phyloP scores from a whole-genome alignment of 1,140 invertebrate genomes.

The Orchestia grillus region DNA sequence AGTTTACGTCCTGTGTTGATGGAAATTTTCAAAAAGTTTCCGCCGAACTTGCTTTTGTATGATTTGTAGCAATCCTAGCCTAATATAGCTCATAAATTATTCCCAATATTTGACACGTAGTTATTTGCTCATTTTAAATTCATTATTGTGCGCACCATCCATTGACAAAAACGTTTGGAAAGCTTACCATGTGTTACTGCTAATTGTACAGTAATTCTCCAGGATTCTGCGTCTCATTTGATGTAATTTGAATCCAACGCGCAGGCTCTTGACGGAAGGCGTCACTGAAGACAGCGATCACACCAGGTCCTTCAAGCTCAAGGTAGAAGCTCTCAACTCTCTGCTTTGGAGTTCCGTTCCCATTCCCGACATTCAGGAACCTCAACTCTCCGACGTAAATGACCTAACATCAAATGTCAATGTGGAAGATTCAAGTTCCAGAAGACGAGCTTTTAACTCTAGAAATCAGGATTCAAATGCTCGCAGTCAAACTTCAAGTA shows the following conservation, averaged over 20 bases:
- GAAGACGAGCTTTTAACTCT: background rate
- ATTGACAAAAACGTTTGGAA: background rate
- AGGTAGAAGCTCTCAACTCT: constrained; percentile 9
- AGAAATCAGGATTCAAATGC: background rate
- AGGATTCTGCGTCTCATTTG: background rate
- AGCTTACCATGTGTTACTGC: background rate
- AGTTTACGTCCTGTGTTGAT: background rate
- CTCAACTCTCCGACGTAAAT: background rate
- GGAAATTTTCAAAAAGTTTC: background rate
- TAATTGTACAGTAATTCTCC: background rate
- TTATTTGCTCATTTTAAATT: background rate
- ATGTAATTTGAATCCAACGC: background rate
- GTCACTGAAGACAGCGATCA: background rate
- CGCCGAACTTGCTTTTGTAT: background rate
- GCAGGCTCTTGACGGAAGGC: background rate
- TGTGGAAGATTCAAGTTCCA: no score
- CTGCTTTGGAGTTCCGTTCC: constrained; percentile 19
- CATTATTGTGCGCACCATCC: background rate
- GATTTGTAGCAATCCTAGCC: background rate
- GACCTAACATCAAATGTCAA: no score
- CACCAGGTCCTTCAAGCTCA: background rate
- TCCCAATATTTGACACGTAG: background rate
- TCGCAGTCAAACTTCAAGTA: background rate
- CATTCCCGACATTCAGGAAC: background rate
- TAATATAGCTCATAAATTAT: background rate